Evolutionary conservation across 1,140 invertebrate genomes (phyloP).

Genomic region (Sarcophaga peregrina): DNA sequence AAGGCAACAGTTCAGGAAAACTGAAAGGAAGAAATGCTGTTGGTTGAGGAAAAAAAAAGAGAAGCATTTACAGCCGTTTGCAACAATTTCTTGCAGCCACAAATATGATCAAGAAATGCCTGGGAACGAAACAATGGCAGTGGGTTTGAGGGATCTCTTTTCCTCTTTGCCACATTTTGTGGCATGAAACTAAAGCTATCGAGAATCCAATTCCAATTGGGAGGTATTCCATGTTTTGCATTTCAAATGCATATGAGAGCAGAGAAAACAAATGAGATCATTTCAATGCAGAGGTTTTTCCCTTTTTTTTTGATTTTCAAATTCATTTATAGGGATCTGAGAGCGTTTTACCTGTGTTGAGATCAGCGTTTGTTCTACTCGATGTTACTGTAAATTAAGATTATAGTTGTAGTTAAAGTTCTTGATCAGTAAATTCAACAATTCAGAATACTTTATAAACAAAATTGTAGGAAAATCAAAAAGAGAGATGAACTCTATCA

Average conservation of each 20-base stretch:
- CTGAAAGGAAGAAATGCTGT: no score
- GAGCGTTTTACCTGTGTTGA: background rate
- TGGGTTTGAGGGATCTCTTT: background rate
- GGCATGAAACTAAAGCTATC: background rate
- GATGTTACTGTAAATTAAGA: no score
- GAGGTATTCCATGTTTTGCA: background rate
- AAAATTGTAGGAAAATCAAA: no score
- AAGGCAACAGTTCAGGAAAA: no score
- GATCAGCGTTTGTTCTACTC: no score
- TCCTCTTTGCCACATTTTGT: background rate
- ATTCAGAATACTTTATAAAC: no score
- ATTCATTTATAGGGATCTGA: background rate
- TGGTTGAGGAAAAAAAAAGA: no score
- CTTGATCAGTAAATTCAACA: no score
- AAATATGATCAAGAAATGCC: background rate
- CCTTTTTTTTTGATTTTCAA: background rate
- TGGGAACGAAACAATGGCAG: background rate
- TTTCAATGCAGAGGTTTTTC: background rate
- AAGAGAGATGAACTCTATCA: no score
- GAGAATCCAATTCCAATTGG: slow-evolving; percentile 7
- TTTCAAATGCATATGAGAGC: background rate
- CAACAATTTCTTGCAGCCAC: background rate
- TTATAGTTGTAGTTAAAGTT: no score
- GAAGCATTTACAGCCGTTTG: no score
- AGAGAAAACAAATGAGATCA: background rate